Base-by-base conservation (phyloP, 1,140 invertebrate species). In the Lepidotrigona ventralis region DNA sequence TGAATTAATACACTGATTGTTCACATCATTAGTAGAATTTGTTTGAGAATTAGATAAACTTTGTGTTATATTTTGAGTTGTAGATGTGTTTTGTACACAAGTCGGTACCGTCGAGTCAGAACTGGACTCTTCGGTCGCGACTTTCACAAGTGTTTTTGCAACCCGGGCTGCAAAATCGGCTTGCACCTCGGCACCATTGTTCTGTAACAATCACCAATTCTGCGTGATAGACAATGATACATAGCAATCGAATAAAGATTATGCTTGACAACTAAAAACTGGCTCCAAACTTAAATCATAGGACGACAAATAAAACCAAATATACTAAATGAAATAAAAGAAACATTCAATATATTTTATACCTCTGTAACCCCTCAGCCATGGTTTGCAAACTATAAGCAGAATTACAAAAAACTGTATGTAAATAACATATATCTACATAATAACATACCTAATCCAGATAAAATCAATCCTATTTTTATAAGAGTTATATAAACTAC, bases 191-290 rank as follows among this genome's bases (percentile, higher is more conserved):
- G 87, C 91, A 76, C 82, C 86, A 71, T 91, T 88, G 68, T 92
- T 90, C 93, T 93, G 91, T 86, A 93, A 93, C 88, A 92, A 93
- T 92, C 92, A 93, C 88, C 91, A 93, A 86, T 90, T 86, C 91
- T 93, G 78, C 86, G 85, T 93, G 92, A 93, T 86, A 93, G 91
- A 93, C 89, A 81, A 86, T 86, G 86, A 89, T 87, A 86, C 68
- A 84, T 85, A 75, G 83, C 69, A 63, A 72, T 89, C 69, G 39
- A 66, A 69, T 58, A 21, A 60, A n/a, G 76, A 86, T 84, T 79
- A 78, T 69, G 68, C 71, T 86, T 85, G 87, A 87, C 74, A 91
- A 92, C 91, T 90, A 93, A 93, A 92, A 92, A 90, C 81, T 90
- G 70, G 46, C 77, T 89, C 81, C 86, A 88, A 83, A 91, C 83